Conservation (phyloP, 1,140 invertebrate species). For the Heliconius melpomene region DNA sequence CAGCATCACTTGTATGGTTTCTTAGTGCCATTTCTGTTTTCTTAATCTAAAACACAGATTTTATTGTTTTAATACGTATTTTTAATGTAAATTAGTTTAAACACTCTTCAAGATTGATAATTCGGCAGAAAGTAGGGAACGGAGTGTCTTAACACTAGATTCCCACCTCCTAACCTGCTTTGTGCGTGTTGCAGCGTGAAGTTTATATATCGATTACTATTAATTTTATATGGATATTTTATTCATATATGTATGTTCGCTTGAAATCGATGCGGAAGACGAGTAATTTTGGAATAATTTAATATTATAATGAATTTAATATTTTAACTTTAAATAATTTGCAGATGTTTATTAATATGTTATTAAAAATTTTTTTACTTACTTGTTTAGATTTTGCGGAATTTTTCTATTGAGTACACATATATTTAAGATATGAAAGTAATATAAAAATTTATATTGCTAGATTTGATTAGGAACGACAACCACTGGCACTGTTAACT, state of each 20-base stretch:
- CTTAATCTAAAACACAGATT: neutral
- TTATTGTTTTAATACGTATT: neutral
- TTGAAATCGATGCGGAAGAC: too few species aligned
- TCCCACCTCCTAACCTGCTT: neutral
- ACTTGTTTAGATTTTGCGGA: too few species aligned
- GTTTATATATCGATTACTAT: too few species aligned
- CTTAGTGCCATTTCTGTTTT: neutral
- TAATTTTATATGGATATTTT: too few species aligned
- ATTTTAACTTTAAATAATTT: too few species aligned
- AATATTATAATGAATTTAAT: too few species aligned
- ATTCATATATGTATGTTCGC: too few species aligned
- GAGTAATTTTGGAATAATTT: too few species aligned
- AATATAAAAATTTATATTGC: neutral
- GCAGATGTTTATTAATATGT: too few species aligned
- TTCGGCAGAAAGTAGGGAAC: neutral
- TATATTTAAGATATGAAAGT: neutral
- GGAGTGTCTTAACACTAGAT: neutral
- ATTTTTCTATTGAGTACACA: neutral
- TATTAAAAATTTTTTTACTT: too few species aligned
- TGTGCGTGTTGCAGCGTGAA: too few species aligned
- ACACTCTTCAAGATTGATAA: neutral
- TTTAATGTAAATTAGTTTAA: too few species aligned
- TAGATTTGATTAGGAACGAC: neutral
- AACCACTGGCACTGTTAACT: neutral
- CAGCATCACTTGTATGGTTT: constrained; percentile 17